Conservation (phyloP, 2,113 vertebrate species). For the Colinus virginianus region DNA sequence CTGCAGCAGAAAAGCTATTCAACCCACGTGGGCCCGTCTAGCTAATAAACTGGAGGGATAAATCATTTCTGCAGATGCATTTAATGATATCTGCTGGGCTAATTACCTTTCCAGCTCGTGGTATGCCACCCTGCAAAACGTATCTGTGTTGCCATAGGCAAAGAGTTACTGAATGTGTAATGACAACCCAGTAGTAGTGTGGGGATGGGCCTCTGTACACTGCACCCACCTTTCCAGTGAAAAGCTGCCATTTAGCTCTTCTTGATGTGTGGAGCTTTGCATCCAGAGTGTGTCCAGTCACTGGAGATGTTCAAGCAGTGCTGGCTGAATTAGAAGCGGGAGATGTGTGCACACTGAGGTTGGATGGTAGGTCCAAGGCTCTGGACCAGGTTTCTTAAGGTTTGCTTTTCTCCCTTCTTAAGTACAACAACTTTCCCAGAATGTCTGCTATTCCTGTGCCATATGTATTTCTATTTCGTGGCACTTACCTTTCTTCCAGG, state of each 20-base stretch:
- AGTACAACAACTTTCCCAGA: background rate
- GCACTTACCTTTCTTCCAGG: background rate
- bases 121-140: background rate
- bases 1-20: rapidly evolving
- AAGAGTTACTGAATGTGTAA: background rate
- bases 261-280: background rate
- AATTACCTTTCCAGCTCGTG: rapidly evolving
- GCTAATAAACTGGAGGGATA: background rate
- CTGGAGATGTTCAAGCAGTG: rapidly evolving
- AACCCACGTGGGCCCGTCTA: background rate
- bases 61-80: rapidly evolving
- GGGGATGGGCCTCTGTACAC: background rate
- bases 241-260: background rate
- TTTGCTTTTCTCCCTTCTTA: background rate
- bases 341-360: rapidly evolving
- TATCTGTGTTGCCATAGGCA: background rate
- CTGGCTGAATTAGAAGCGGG: too few relatives aligned
- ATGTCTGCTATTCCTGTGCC: background rate
- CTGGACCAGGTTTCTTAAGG: background rate
- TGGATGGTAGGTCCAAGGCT: too few relatives aligned
- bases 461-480: background rate
- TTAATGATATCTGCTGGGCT: background rate
- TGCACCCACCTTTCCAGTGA: background rate
- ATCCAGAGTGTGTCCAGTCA: background rate
- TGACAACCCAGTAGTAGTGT: rapidly evolving